These are phyloP conservation scores for Timema cristinae DNA, from an alignment of 2,888 invertebrate species.

Conservation along the genomic window DNA sequence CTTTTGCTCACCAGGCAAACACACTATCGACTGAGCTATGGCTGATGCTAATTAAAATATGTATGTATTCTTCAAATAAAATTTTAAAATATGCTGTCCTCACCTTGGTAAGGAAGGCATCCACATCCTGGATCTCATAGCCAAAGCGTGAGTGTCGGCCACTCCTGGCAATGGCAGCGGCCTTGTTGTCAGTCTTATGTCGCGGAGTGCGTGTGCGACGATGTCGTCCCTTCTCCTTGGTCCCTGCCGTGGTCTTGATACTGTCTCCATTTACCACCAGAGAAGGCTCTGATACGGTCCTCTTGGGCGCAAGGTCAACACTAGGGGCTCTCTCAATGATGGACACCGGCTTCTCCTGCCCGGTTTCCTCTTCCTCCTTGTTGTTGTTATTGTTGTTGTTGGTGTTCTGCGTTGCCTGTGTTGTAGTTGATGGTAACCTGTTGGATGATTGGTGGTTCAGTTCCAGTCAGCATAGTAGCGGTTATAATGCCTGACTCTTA, in stretches of 20 bases:
- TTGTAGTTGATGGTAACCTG: conserved; percentile 39
- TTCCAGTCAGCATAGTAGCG: no score
- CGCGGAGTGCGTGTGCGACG: conserved; percentile 23
- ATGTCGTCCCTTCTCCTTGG: conserved; percentile 26
- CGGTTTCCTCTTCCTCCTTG: conserved; percentile 5
- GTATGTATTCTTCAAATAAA: no score
- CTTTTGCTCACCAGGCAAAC: no score
- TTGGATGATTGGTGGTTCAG: conserved; percentile 23
- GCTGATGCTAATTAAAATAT: no score
- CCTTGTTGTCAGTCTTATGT: conserved; percentile 24
- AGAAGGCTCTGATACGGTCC: conserved; percentile 30
- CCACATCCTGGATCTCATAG: conserved; percentile 75
- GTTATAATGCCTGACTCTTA: no score
- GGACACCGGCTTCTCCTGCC: background rate
- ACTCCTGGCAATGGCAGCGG: background rate
- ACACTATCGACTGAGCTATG: no score
- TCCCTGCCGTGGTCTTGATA: conserved; percentile 23
- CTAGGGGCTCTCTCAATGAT: background rate
- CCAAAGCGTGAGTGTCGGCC: conserved; percentile 54
- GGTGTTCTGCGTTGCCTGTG: background rate
- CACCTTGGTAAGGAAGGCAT: conserved; percentile 72
- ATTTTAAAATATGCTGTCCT: conserved; percentile 30
- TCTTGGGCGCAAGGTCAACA: conserved; percentile 21
- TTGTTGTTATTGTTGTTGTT: background rate
- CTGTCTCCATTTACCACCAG: conserved; percentile 22